These are phyloP conservation scores for Drosophila cognata DNA, from an alignment of 2,888 invertebrate genomes.

Conservation along the genomic window DNA sequence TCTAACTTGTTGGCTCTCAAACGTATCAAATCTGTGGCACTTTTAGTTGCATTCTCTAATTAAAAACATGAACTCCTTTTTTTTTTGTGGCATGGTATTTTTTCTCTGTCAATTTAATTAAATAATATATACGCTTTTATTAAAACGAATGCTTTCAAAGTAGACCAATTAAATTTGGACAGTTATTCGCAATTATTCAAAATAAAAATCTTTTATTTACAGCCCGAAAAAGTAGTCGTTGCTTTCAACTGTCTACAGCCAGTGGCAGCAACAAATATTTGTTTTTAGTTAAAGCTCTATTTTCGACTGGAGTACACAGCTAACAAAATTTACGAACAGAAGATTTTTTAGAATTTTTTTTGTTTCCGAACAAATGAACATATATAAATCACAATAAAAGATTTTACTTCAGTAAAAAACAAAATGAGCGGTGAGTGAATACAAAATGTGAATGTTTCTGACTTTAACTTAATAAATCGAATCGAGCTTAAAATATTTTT, in stretches of 20 bases:
- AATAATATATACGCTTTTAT: background rate
- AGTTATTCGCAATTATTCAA: background rate
- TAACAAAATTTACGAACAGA: constrained; percentile 5
- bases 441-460: too few species aligned
- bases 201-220: background rate
- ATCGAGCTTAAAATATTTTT: background rate
- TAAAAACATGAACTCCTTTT: background rate
- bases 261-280: background rate
- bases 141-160: background rate
- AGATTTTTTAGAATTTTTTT: background rate
- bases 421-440: constrained; percentile 1
- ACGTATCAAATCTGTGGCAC: background rate
- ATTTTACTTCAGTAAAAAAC: background rate
- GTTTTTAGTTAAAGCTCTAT: background rate
- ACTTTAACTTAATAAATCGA: background rate
- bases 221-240: constrained; percentile 6
- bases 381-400: background rate
- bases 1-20: background rate
- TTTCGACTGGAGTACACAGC: background rate
- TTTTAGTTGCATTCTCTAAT: background rate
- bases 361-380: background rate
- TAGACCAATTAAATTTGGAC: background rate
- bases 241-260: background rate
- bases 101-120: background rate
- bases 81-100: background rate